Evolutionary conservation across 2,888 invertebrate genomes (phyloP).

Genomic region (Volucella inflata): DNA sequence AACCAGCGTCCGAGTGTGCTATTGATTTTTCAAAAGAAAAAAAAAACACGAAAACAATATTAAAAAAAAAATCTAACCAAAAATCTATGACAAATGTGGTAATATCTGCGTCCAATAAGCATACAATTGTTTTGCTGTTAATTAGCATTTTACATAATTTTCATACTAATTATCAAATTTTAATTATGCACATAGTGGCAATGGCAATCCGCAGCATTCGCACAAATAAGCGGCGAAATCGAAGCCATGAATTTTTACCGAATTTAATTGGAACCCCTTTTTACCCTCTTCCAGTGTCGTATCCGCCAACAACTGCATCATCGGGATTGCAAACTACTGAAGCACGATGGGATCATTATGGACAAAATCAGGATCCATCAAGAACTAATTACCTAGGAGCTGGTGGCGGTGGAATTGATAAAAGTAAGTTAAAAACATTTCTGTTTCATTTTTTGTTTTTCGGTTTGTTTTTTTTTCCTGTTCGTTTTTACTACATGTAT

Average conservation of each 20-base stretch:
- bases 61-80: background rate
- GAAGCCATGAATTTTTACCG: slow-evolving; percentile 49
- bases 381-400: slow-evolving; percentile 77
- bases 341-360: slow-evolving; percentile 80
- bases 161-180: slow-evolving; percentile 73
- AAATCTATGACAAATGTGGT: slow-evolving; percentile 60
- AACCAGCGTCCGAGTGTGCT: slow-evolving; percentile 28
- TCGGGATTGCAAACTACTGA: slow-evolving; percentile 80
- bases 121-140: slow-evolving; percentile 76
- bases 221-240: slow-evolving; percentile 5
- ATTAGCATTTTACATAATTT: slow-evolving; percentile 81
- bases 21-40: slow-evolving; percentile 47
- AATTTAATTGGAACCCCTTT: slow-evolving; percentile 57
- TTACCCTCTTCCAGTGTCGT: slow-evolving; percentile 79
- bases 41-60: background rate
- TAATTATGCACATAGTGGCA: slow-evolving; percentile 67
- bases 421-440: slow-evolving; percentile 79
- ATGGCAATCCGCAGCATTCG: slow-evolving; percentile 38
- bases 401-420: slow-evolving; percentile 76
- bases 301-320: slow-evolving; percentile 81
- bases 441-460: background rate
- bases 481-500: background rate
- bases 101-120: slow-evolving; percentile 47
- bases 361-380: slow-evolving; percentile 79
- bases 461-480: slow-evolving; percentile 1